A percentile compares a stretch with the other conserved stretches of the same genome.
These are phyloP conservation scores for Elysia crispata DNA, from an alignment of 2,888 invertebrate species.

Conservation along the genomic window DNA sequence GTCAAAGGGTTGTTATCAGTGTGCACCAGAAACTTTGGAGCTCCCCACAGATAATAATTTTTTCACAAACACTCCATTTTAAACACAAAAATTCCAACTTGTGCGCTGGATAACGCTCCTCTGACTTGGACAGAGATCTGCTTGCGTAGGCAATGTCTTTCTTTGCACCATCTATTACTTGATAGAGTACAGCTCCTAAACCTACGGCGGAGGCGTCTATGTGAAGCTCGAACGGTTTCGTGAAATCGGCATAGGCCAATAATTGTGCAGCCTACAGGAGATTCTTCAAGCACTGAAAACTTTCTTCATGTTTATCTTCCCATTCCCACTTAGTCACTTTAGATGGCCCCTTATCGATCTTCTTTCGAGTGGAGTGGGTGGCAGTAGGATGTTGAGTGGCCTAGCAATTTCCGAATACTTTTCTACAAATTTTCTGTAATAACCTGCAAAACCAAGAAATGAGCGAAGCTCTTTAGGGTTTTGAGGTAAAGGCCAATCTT, in stretches of 20 bases:
- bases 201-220: constrained; percentile 48
- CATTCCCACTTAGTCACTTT: background rate
- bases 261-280: background rate
- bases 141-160: constrained; percentile 50
- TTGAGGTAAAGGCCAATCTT: too few species aligned
- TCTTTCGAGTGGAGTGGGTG: background rate
- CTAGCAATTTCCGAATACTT: background rate
- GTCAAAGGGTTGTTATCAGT: constrained; percentile 35
- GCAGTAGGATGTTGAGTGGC: constrained; percentile 27
- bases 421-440: constrained; percentile 28
- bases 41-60: constrained; percentile 35
- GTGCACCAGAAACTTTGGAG: background rate
- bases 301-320: constrained; percentile 18
- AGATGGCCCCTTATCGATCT: background rate
- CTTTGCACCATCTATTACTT: constrained; percentile 41
- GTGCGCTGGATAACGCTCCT: constrained; percentile 50
- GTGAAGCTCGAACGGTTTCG: constrained; percentile 51
- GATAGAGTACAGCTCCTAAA: constrained; percentile 52
- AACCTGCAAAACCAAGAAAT: too few species aligned
- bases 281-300: constrained; percentile 31
- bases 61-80: constrained; percentile 54
- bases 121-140: constrained; percentile 45
- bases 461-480: too few species aligned
- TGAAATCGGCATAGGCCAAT: constrained; percentile 38
- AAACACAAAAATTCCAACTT: constrained; percentile 52